Evolutionary conservation across 2,888 invertebrate genomes (phyloP).

Genomic region (Seira musarum): DNA sequence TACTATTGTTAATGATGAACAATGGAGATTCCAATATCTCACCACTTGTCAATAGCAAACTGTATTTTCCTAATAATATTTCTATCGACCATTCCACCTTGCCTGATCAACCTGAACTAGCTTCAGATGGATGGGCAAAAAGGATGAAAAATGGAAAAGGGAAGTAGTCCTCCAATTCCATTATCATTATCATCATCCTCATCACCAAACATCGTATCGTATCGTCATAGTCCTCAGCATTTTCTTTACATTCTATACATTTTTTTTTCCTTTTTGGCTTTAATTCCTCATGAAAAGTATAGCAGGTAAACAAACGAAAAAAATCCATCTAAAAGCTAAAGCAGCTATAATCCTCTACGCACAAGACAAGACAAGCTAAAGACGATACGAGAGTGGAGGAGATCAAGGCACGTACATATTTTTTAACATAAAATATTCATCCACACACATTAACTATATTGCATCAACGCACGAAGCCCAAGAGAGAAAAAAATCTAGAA

Average conservation of each 20-base stretch:
- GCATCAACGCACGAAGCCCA: slow-evolving; percentile 27
- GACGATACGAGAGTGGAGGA: too few species aligned
- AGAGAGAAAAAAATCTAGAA: not conserved
- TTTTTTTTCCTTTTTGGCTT: too few species aligned
- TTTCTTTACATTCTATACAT: too few species aligned
- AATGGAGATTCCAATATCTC: slow-evolving; percentile 18
- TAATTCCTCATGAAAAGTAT: too few species aligned
- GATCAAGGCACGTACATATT: not conserved
- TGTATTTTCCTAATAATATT: not conserved
- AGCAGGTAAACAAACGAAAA: too few species aligned
- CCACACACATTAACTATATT: slow-evolving; percentile 34
- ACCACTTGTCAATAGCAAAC: slow-evolving; percentile 35
- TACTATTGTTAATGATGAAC: slow-evolving; percentile 34
- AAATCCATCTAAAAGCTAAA: too few species aligned
- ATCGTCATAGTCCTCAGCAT: too few species aligned
- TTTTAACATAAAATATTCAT: slow-evolving; percentile 28
- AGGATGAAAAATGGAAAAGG: slow-evolving; percentile 41
- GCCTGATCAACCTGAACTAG: slow-evolving; percentile 47
- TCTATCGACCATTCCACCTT: slow-evolving; percentile 37
- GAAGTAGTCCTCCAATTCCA: slow-evolving; percentile 37
- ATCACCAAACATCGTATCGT: not conserved
- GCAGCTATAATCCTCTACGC: too few species aligned
- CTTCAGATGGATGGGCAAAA: slow-evolving; percentile 11
- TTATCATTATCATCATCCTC: slow-evolving; percentile 19
- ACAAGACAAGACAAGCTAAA: too few species aligned